Conservation (phyloP, 2,797 vertebrate species). For the Syngnathus acus region DNA sequence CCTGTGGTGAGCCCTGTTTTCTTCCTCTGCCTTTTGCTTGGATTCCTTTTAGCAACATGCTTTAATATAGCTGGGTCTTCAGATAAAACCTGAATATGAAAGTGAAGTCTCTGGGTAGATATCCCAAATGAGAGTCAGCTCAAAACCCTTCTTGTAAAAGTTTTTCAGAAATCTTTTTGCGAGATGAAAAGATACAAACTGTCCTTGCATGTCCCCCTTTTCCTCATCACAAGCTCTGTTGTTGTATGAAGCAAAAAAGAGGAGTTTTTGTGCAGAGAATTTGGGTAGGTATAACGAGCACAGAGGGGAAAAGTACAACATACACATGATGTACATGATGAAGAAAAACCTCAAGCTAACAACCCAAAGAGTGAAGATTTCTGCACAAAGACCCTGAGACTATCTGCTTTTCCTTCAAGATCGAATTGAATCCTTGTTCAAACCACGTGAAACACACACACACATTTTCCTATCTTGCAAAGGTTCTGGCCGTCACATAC, state of each 20-base stretch:
- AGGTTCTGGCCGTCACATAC: background rate
- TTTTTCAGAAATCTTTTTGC: slow-evolving; percentile 17
- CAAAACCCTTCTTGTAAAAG: slow-evolving; percentile 10
- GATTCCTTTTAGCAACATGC: slow-evolving; percentile 31
- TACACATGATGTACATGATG: background rate
- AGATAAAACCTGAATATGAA: slow-evolving; percentile 37
- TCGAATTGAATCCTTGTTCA: background rate
- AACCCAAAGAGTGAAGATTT: background rate
- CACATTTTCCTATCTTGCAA: background rate
- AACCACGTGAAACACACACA: too few relatives aligned
- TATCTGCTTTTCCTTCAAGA: background rate
- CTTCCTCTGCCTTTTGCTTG: slow-evolving; percentile 30
- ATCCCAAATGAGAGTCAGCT: slow-evolving; percentile 37
- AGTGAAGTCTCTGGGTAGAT: slow-evolving; percentile 24
- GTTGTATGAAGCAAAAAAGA: background rate
- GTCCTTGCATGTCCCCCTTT: slow-evolving; percentile 2
- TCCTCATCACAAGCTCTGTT: background rate
- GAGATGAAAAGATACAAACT: slow-evolving; percentile 19
- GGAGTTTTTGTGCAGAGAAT: background rate
- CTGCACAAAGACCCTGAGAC: background rate
- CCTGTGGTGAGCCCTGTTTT: slow-evolving; percentile 36
- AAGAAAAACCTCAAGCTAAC: background rate
- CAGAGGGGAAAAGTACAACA: background rate
- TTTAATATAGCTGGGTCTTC: slow-evolving; percentile 39
- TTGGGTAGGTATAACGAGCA: background rate